These are phyloP conservation scores for Myripristis murdjan DNA, from an alignment of 2,797 vertebrate species.

Conservation along the genomic window DNA sequence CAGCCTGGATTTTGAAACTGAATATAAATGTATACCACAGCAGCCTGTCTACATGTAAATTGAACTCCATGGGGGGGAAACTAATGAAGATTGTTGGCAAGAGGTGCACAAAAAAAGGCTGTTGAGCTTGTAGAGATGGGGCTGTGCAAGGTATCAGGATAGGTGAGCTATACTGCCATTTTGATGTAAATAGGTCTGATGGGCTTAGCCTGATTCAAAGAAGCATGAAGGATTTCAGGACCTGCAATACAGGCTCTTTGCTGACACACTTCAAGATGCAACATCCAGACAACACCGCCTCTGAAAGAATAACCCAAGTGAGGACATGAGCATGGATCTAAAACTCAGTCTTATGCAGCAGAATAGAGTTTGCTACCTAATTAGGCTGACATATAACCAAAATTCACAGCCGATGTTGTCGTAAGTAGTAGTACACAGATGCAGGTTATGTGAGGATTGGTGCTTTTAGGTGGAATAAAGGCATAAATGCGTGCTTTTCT, in stretches of 20 bases:
- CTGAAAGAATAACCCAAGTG: neutral
- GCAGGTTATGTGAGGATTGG: neutral
- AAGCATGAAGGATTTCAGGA: conserved; percentile 31
- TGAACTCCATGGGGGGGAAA: conserved; percentile 2
- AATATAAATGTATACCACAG: conserved; percentile 11
- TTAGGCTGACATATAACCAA: neutral
- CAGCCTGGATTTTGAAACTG: conserved; percentile 15
- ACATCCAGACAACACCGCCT: conserved; percentile 43
- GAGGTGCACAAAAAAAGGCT: conserved; percentile 5
- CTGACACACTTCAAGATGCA: conserved; percentile 49
- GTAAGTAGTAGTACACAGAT: neutral
- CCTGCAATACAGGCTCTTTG: conserved; percentile 48
- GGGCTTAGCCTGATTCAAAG: conserved; percentile 11
- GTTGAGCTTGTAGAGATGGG: conserved; percentile 68
- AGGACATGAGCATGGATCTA: conserved; percentile 8
- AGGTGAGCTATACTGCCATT: conserved; percentile 21
- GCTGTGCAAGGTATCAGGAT: conserved; percentile 4
- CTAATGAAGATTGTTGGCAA: conserved; percentile 26
- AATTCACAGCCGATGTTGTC: conserved; percentile 7
- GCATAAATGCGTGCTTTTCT: neutral
- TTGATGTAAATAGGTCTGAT: conserved; percentile 16
- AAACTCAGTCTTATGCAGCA: neutral
- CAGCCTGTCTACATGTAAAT: conserved; percentile 24
- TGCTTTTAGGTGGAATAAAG: neutral
- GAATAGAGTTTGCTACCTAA: conserved; percentile 9